Conservation (phyloP, 30 jellyfish, hydroid and myxozoan genomes). For the Mastigias papua region DNA sequence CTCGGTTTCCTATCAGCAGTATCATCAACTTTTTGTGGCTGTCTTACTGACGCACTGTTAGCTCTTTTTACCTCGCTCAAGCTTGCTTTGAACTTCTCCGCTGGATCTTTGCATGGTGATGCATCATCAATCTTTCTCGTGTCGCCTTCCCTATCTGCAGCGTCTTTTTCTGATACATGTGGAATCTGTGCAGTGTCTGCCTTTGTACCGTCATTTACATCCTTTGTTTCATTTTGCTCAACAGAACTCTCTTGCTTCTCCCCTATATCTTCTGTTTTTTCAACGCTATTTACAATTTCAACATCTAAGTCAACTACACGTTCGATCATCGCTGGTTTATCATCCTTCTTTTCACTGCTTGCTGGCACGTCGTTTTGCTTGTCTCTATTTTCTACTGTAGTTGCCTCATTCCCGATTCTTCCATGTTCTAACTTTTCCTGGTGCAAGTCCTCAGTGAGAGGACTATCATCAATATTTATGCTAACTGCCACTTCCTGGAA, state of each 20-base stretch:
- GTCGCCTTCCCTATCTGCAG: not conserved
- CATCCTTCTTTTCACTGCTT: not conserved
- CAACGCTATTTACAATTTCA: too few species aligned
- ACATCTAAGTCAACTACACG: too few species aligned
- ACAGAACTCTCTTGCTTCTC: not conserved
- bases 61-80: constrained; percentile 29
- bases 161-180: not conserved
- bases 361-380: not conserved
- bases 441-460: constrained; percentile 10
- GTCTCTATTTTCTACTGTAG: not conserved
- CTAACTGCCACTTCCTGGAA: constrained; percentile 64
- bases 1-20: constrained; percentile 29
- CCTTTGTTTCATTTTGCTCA: not conserved
- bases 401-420: not conserved
- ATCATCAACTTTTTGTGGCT: not conserved
- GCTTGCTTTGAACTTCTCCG: constrained; percentile 8
- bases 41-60: constrained; percentile 32
- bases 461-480: constrained; percentile 62
- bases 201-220: not conserved
- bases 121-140: not conserved
- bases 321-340: too few species aligned
- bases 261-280: not conserved
- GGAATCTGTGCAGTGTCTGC: not conserved
- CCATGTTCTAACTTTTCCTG: not conserved
- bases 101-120: too few species aligned